Evolutionary conservation across 2,888 invertebrate genomes (phyloP).

Genomic region (Caenorhabditis wallacei): DNA sequence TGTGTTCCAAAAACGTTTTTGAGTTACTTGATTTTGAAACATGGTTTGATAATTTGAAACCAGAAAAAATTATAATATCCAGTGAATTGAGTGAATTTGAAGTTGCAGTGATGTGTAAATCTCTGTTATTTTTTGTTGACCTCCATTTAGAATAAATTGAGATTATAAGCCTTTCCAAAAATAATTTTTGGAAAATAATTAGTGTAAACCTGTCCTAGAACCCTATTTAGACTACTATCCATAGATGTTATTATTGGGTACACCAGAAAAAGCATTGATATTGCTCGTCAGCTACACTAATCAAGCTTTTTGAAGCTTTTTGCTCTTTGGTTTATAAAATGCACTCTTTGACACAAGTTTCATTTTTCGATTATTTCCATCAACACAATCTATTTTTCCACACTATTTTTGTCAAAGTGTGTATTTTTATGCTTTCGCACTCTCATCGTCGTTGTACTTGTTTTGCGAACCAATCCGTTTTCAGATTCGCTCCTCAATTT

Average conservation of each 20-base stretch:
- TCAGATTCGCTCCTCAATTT: conserved; percentile 66
- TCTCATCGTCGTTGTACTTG: not conserved
- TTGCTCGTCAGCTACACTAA: conserved; percentile 64
- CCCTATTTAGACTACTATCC: conserved; percentile 11
- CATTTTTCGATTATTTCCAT: conserved; percentile 6
- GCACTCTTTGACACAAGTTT: conserved; percentile 44
- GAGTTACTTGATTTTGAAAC: conserved; percentile 9
- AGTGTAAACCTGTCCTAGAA: conserved; percentile 26
- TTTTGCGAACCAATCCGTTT: conserved; percentile 21
- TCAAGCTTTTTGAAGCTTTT: conserved; percentile 54
- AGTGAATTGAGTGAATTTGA: conserved; percentile 54
- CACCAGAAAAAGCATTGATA: conserved; percentile 30
- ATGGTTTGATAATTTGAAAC: conserved; percentile 9
- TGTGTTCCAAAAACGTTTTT: conserved; percentile 12
- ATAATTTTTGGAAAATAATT: not conserved
- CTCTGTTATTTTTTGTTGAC: conserved; percentile 42
- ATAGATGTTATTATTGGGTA: conserved; percentile 19
- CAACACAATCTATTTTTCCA: conserved; percentile 3
- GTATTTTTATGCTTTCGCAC: conserved; percentile 56
- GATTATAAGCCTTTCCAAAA: not conserved
- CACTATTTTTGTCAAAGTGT: conserved; percentile 55
- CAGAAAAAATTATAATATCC: conserved; percentile 8
- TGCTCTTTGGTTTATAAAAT: conserved; percentile 59
- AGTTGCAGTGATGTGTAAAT: conserved; percentile 56
- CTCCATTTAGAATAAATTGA: not conserved